These are phyloP conservation scores for Gallirallus australis DNA, from an alignment of 2,797 vertebrate genomes.

Conservation along the genomic window DNA sequence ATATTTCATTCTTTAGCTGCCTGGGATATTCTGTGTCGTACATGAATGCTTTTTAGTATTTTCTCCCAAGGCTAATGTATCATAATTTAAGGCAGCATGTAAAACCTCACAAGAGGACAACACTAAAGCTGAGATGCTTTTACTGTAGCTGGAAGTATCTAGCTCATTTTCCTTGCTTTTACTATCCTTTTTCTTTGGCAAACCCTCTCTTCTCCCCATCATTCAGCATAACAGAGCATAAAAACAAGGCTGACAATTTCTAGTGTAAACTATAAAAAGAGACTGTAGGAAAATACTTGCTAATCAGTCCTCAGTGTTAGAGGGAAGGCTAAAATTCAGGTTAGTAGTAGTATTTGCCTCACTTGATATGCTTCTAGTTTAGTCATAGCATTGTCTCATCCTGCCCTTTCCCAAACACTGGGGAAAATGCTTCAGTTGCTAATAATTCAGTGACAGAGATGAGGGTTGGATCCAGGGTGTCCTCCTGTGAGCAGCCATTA, in stretches of 20 bases:
- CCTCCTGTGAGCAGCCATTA: not conserved
- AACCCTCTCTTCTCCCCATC: conserved; percentile 30
- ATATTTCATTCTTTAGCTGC: conserved; percentile 68
- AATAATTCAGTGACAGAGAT: not conserved
- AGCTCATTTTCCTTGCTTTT: conserved; percentile 68
- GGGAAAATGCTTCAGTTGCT: not conserved
- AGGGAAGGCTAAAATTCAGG: not conserved
- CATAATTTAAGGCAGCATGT: conserved; percentile 73
- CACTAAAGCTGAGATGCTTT: conserved; percentile 68
- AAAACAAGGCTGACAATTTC: conserved; percentile 51
- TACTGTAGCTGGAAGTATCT: conserved; percentile 69
- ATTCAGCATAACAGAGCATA: conserved; percentile 55
- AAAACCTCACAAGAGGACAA: conserved; percentile 77
- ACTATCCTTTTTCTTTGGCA: conserved; percentile 59
- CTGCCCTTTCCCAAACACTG: not conserved
- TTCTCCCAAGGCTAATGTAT: conserved; percentile 78
- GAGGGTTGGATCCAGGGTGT: not conserved
- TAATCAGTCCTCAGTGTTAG: conserved; percentile 1
- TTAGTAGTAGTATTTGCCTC: not conserved
- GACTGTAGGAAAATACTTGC: conserved; percentile 7
- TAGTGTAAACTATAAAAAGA: conserved; percentile 38
- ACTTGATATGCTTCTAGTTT: not conserved
- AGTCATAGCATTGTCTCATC: not conserved
- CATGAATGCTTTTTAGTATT: conserved; percentile 67
- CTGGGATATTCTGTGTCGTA: conserved; percentile 66